These are phyloP conservation scores for Panurus biarmicus DNA, from an alignment of 2,113 vertebrate species.

Conservation along the genomic window DNA sequence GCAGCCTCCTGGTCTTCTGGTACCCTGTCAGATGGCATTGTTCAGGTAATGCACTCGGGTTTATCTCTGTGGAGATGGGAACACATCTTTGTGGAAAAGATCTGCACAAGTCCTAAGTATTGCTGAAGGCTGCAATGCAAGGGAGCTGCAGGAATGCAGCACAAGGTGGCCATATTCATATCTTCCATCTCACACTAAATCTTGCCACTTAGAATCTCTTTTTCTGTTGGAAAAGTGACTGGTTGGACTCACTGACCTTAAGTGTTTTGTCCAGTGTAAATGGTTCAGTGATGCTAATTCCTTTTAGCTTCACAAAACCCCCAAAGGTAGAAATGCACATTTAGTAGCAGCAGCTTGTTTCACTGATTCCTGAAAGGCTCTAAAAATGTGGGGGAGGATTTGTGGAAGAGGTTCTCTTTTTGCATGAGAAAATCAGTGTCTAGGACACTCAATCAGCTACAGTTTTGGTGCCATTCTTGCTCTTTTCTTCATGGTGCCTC, in stretches of 20 bases:
- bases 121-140: not conserved
- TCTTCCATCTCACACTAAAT: not conserved
- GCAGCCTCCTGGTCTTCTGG: conserved; percentile 60
- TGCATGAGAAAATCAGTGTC: not conserved
- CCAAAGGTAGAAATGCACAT: not conserved
- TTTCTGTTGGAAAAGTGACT: not conserved
- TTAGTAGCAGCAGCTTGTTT: not conserved
- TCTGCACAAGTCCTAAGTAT: not conserved
- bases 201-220: not conserved
- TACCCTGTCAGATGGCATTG: conserved; percentile 26
- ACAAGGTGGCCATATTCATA: not conserved
- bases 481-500: not conserved
- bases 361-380: not conserved
- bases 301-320: not conserved
- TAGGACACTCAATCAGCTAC: not conserved
- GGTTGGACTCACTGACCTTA: not conserved
- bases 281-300: not conserved
- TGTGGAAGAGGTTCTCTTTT: not conserved
- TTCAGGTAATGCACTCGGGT: not conserved
- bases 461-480: not conserved
- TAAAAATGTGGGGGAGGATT: not conserved
- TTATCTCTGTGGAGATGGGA: not conserved
- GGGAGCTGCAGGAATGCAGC: not conserved
- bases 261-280: not conserved
- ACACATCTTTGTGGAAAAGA: not conserved